These are phyloP conservation scores for Phalanger gymnotis DNA, from an alignment of 2,797 vertebrate genomes.

Conservation along the genomic window DNA sequence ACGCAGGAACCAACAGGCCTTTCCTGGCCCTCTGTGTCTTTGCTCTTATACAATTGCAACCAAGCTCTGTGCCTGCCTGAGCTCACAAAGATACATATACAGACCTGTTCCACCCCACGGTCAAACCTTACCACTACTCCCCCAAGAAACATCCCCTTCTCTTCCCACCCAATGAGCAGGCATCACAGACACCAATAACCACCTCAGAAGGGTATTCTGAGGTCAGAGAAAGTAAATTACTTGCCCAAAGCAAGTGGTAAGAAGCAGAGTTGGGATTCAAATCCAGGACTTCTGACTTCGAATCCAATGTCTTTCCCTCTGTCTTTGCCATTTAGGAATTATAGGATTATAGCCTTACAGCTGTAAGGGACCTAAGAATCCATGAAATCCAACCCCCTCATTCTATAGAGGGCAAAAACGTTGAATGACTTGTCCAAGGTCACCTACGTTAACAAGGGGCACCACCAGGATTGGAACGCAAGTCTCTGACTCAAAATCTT, in stretches of 20 bases:
- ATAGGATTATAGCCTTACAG: background rate
- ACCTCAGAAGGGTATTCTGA: background rate
- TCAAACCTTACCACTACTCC: background rate
- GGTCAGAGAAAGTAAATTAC: too few relatives aligned
- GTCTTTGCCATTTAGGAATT: background rate
- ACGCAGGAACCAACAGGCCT: background rate
- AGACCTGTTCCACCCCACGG: background rate
- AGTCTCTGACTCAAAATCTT: background rate
- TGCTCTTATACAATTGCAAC: background rate
- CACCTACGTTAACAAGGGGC: background rate
- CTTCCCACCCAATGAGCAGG: background rate
- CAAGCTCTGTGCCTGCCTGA: background rate
- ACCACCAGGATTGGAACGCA: background rate
- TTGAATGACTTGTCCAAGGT: background rate
- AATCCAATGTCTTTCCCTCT: background rate
- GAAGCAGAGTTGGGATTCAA: background rate
- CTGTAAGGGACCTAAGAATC: background rate
- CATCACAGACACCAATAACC: background rate
- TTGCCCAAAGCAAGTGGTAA: background rate
- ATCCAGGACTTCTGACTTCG: background rate
- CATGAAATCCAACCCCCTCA: background rate
- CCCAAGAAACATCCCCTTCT: background rate
- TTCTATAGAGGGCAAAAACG: background rate
- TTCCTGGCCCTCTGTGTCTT: background rate
- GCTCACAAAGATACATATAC: background rate